phyloP scores from a whole-genome alignment of 1,140 invertebrate genomes.

The Pseudomyrmex flavicornis region DNA sequence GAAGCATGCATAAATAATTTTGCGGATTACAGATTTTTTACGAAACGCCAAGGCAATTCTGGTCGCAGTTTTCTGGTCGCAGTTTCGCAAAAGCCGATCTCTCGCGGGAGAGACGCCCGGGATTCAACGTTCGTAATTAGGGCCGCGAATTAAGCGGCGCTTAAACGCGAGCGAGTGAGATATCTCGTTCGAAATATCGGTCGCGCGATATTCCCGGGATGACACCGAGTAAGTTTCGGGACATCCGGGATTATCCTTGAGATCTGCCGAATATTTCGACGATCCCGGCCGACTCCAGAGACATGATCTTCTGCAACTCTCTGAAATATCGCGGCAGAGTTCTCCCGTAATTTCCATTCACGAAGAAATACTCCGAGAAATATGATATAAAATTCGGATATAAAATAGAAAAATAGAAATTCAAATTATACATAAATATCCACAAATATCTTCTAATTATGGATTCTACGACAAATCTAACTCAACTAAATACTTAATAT shows the following conservation, averaged over 20 bases:
- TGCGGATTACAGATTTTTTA: neutral
- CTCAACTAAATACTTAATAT: neutral
- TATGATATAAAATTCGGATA: neutral
- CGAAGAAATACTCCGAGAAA: slow-evolving; percentile 20
- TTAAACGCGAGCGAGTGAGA: slow-evolving; percentile 48
- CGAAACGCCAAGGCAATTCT: slow-evolving; percentile 19
- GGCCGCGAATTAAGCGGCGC: slow-evolving; percentile 50
- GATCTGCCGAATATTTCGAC: slow-evolving; percentile 58
- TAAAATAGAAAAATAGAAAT: slow-evolving; percentile 8
- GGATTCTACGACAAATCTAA: no score
- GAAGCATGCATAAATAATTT: neutral
- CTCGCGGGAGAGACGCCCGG: slow-evolving; percentile 40
- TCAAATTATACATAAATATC: neutral
- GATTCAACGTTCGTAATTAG: slow-evolving; percentile 53
- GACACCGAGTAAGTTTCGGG: slow-evolving; percentile 42
- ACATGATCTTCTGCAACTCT: slow-evolving; percentile 42
- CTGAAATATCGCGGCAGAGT: neutral
- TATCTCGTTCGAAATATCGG: slow-evolving; percentile 28
- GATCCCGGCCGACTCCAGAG: slow-evolving; percentile 36
- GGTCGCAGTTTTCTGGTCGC: neutral
- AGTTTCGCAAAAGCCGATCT: slow-evolving; percentile 39
- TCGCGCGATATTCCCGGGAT: slow-evolving; percentile 46
- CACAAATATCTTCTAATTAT: no score
- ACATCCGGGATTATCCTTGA: slow-evolving; percentile 50
- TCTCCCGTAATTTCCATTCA: slow-evolving; percentile 16